These are phyloP conservation scores for Physeter macrocephalus DNA, from an alignment of 2,113 vertebrate genomes.

Conservation along the genomic window DNA sequence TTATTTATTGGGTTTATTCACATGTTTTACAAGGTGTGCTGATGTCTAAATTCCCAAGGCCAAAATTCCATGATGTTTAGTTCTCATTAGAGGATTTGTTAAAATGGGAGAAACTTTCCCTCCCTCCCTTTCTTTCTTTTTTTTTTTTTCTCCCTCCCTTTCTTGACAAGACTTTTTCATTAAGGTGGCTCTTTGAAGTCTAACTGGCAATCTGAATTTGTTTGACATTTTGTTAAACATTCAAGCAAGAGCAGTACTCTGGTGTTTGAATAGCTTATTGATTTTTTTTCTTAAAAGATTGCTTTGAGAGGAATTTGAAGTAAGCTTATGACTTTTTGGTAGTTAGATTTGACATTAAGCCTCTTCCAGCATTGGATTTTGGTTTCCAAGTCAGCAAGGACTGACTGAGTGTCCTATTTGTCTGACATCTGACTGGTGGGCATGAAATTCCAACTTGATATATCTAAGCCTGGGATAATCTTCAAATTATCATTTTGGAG, in stretches of 20 bases:
- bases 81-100: background rate
- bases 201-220: background rate
- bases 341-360: background rate
- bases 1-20: background rate
- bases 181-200: background rate
- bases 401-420: background rate
- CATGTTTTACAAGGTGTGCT: background rate
- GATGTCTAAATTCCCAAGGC: background rate
- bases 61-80: background rate
- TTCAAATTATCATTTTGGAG: background rate
- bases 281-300: background rate
- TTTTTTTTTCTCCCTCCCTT: background rate
- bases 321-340: constrained; percentile 7
- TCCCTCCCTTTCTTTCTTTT: background rate
- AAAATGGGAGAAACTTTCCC: background rate
- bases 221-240: constrained; percentile 30
- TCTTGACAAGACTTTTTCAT: constrained; percentile 15
- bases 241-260: background rate
- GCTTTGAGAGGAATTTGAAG: constrained; percentile 34
- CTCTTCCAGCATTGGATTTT: constrained; percentile 23
- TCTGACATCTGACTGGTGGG: background rate
- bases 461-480: background rate
- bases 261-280: constrained; percentile 15
- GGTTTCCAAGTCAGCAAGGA: background rate
- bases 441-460: constrained; percentile 33